Conservation (phyloP, 2,888 invertebrate species). For the Phengaris arion region DNA sequence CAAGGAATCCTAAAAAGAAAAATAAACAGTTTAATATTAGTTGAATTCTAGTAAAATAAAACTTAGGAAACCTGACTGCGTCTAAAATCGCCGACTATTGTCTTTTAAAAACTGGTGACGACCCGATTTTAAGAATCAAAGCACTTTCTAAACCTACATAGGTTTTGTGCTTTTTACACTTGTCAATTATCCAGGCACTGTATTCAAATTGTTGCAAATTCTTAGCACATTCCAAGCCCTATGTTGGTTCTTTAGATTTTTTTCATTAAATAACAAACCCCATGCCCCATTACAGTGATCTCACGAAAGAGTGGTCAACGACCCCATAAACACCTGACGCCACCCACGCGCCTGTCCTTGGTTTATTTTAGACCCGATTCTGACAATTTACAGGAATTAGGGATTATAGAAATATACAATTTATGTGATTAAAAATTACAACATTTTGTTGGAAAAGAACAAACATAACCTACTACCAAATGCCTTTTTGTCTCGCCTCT, state of each 20-base stretch:
- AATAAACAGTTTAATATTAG: background rate
- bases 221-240: background rate
- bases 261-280: background rate
- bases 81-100: background rate
- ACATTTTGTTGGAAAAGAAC: too few relatives aligned
- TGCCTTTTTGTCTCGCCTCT: too few relatives aligned
- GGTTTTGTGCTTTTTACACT: background rate
- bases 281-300: background rate
- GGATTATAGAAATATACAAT: background rate
- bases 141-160: background rate
- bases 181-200: background rate
- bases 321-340: conserved; percentile 27
- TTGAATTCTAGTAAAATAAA: background rate
- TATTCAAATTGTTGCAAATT: background rate
- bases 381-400: background rate
- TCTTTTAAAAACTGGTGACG: background rate
- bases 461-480: too few relatives aligned
- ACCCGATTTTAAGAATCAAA: background rate
- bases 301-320: conserved; percentile 1
- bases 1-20: background rate
- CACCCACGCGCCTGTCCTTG: conserved; percentile 27
- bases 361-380: background rate
- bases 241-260: too few relatives aligned
- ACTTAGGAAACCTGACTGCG: background rate
- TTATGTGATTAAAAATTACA: background rate